Percentiles rank a stretch among this genome's conserved stretches.
Evolutionary conservation across 1,140 invertebrate species (phyloP).

Genomic region (Piezodorus guildinii): DNA sequence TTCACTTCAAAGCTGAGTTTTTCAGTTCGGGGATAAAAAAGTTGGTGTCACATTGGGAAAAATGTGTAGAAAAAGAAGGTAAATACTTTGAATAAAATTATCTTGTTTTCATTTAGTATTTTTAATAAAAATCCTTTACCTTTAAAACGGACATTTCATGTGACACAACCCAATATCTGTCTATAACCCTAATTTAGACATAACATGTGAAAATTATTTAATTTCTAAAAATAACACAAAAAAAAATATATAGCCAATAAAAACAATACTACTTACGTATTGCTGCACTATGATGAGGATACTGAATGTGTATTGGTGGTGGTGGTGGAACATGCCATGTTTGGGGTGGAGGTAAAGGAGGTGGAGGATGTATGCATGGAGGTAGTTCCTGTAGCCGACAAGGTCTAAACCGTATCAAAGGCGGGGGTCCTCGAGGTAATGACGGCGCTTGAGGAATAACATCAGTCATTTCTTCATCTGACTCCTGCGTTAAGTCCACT

Average conservation of each 20-base stretch:
- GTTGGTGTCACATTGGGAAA: too few species aligned
- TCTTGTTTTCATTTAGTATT: too few species aligned
- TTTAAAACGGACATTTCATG: too few species aligned
- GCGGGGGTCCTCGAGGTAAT: slow-evolving; percentile 27
- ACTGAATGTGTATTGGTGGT: slow-evolving; percentile 17
- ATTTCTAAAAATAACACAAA: background rate
- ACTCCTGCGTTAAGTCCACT: slow-evolving; percentile 53
- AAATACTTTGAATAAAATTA: too few species aligned
- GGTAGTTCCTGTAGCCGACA: slow-evolving; percentile 25
- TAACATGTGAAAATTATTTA: too few species aligned
- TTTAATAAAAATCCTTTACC: too few species aligned
- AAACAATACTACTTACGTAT: background rate
- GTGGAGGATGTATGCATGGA: slow-evolving; percentile 31
- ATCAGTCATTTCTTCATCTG: slow-evolving; percentile 41
- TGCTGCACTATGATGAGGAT: background rate
- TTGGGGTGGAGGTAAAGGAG: slow-evolving; percentile 32
- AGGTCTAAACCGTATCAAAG: slow-evolving; percentile 27
- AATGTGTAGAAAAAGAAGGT: too few species aligned
- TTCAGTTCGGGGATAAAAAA: too few species aligned
- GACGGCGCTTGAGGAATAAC: slow-evolving; percentile 7
- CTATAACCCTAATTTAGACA: too few species aligned
- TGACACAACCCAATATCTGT: too few species aligned
- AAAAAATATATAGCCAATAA: background rate
- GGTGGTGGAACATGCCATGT: slow-evolving; percentile 27
- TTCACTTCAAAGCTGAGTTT: too few species aligned